Base-by-base conservation (phyloP, 2,888 invertebrate species). In the Dicycla oo region DNA sequence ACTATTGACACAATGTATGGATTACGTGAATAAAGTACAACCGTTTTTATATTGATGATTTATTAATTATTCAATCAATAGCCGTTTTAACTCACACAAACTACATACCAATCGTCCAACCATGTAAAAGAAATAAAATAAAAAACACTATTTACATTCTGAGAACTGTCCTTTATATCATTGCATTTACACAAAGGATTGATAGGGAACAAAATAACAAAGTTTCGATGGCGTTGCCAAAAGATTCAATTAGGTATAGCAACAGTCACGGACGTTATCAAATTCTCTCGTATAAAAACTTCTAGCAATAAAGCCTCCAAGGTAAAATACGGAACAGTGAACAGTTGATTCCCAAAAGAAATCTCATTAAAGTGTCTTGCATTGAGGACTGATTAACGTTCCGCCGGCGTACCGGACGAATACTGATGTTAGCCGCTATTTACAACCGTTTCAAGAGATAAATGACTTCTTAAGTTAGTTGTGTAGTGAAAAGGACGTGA, bases 351-450 rank as follows among this genome's bases (percentile, higher is more conserved):
- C 90, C 88, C 81, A 91, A 86, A 92, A 93, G 93, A 93, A 94
- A 94, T 92, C 93, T 93, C 94, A 94, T 94, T 94, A 93, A 92
- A 91, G 87, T 89, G 91, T 86, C 91, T 87, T 89, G 88, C 91
- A 90, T 90, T 87, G 88, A 90, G 86, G 90, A 88, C 92, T 93
- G 93, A 94, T 94, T 93, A 93, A 90, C 90, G 90, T 87, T 83
- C 80, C 75, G 69, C 58, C 57, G 78, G 83, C 78, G 78, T 88
- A 81, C 86, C 78, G 65, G 64, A 75, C 71, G 92, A 91, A 93
- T 93, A 92, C 90, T 88, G 88, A 92, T 89, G 80, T 75, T 65
- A 73, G 77, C 79, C 78, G 80, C 78, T 86, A 81, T 83, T 86
- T 86, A 85, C 84, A 88, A 86, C 47, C 71, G 69, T 58, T 85